phyloP scores from a whole-genome alignment of 1,140 invertebrate species.

The Colletes gigas region DNA sequence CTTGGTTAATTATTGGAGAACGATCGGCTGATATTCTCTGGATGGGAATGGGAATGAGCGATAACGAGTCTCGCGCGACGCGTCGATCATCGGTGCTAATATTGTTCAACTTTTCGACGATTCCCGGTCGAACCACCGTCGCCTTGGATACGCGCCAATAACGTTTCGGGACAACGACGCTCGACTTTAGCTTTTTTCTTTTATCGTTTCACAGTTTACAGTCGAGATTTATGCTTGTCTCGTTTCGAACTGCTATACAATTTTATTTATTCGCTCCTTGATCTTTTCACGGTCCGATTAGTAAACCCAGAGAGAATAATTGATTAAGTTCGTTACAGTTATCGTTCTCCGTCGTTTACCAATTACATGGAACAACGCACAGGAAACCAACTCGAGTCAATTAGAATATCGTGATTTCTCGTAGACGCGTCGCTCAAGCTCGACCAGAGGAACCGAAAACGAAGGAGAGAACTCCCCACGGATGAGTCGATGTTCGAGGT shows the following conservation, averaged over 20 bases:
- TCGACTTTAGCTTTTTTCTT: neutral
- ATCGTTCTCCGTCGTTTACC: too few species aligned
- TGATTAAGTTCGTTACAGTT: too few species aligned
- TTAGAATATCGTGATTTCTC: too few species aligned
- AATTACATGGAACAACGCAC: too few species aligned
- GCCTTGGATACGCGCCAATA: neutral
- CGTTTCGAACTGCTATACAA: too few species aligned
- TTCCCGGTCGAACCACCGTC: neutral
- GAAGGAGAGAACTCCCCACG: neutral
- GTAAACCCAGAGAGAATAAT: too few species aligned
- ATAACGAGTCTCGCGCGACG: neutral
- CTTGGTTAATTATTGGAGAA: conserved; percentile 23
- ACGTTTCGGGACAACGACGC: neutral
- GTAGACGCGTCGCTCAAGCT: too few species aligned
- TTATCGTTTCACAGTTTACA: neutral
- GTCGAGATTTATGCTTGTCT: neutral
- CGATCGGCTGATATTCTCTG: neutral
- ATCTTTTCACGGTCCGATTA: too few species aligned
- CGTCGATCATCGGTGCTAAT: neutral
- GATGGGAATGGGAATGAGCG: neutral
- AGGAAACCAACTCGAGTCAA: too few species aligned
- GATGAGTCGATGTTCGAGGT: neutral
- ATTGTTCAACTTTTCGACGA: neutral
- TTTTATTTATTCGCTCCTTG: too few species aligned
- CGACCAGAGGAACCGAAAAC: neutral